Base-by-base conservation (phyloP, 2,797 vertebrate species). In the Pseudocheirus occidentalis region DNA sequence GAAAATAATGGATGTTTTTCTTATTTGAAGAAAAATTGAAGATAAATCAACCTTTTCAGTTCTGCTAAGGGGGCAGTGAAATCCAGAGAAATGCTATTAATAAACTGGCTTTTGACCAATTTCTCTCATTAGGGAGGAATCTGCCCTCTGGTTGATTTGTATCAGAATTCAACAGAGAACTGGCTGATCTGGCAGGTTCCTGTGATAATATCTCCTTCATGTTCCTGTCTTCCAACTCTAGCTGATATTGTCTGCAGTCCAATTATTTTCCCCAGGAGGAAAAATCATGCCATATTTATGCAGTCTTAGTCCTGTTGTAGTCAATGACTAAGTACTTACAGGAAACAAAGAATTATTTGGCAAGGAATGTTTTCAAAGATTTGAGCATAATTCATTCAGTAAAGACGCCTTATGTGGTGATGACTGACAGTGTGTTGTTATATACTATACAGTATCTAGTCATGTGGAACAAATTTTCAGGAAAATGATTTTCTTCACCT, bases 311-410 rank as follows among this genome's bases (percentile, higher is more conserved):
- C 96, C 73, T 89, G 21, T 93, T 96, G 92, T 24, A 55, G 58
- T 96, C 97, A 96, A 90, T 97, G 96, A 95, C 50, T 27, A n/a
- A 92, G 29, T 57, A 66, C 62, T 96, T 91, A 93, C 92, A 92
- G 81, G 58, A 95, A 95, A 96, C 1, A 93, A 95, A 92, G 59
- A 96, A 89, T 94, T 40, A 96, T 94, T 94, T 93, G 95, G 90
- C 21, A 55, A 57, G 90, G 95, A 96, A 92, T 53, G 90, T 59
- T 93, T 62, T 91, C n/a, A 89, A 97, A 66, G 18, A 55, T 96
- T 66, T 93, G 91, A 54, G n/a, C 53, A 55, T 93, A 95, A 94
- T 94, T 92, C 94, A 13, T 27, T 5, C 52, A 55, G 81, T 93
- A 50, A 1, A 56, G 56, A 52, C 92, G 27, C 56, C 53, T 53